Evolutionary conservation across 2,888 invertebrate species (phyloP).

Genomic region (Exephanes ischioxanthus): DNA sequence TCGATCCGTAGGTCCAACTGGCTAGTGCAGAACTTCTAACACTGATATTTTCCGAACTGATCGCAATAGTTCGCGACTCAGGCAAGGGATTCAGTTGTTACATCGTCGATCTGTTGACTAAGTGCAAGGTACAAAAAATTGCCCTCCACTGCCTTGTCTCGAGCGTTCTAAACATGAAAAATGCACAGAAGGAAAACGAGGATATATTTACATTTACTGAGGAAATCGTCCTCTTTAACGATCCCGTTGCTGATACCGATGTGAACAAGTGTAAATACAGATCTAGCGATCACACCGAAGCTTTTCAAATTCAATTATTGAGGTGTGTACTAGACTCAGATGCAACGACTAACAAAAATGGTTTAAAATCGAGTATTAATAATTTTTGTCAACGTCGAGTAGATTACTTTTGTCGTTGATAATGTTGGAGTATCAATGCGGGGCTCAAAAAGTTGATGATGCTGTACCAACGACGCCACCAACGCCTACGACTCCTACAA

Average conservation of each 20-base stretch:
- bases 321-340: constrained; percentile 82
- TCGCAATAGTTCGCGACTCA: constrained; percentile 91
- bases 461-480: constrained; percentile 72
- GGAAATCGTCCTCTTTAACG: constrained; percentile 91
- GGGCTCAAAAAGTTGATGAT: constrained; percentile 86
- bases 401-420: constrained; percentile 90
- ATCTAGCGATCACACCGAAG: constrained; percentile 88
- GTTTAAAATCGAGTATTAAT: neutral
- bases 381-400: constrained; percentile 66
- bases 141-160: constrained; percentile 93
- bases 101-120: constrained; percentile 90
- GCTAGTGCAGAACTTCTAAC: constrained; percentile 91
- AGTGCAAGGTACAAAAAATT: constrained; percentile 94
- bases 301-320: constrained; percentile 89
- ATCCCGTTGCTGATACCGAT: constrained; percentile 85
- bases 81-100: constrained; percentile 92
- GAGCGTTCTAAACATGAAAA: constrained; percentile 88
- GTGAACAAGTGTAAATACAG: constrained; percentile 87
- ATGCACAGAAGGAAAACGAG: constrained; percentile 83
- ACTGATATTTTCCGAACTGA: constrained; percentile 90
- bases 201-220: constrained; percentile 89
- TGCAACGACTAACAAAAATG: neutral
- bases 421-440: constrained; percentile 91
- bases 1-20: constrained; percentile 88
- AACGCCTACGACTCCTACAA: constrained; percentile 78